Conservation (phyloP, 2,113 vertebrate genomes). For the Meleagris gallopavo region DNA sequence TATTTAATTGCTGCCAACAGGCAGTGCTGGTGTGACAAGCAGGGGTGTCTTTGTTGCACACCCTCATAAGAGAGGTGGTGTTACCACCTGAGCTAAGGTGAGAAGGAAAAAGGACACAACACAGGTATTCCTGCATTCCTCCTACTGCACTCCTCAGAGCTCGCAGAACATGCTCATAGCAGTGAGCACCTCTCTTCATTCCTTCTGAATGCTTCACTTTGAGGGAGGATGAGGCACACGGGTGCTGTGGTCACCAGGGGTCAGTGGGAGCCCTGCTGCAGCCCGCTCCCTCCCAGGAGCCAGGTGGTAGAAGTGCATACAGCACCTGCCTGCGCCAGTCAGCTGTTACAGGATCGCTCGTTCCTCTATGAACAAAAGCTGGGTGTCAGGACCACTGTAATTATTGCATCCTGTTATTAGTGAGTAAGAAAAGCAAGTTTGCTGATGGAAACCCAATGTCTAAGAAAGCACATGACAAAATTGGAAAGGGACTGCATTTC, state of each 20-base stretch:
- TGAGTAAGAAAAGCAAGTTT: neutral
- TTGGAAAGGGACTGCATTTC: neutral
- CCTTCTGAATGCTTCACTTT: fast-evolving
- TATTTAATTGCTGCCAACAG: neutral
- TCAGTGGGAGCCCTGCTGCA: neutral
- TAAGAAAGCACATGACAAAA: neutral
- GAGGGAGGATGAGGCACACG: fast-evolving
- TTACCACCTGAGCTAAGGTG: fast-evolving
- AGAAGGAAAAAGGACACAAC: too few species aligned
- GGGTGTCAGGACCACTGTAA: neutral
- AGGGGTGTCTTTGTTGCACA: fast-evolving
- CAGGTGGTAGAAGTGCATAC: neutral
- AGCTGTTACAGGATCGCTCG: neutral
- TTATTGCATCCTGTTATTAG: neutral
- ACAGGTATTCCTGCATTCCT: too few species aligned
- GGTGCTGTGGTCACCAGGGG: neutral
- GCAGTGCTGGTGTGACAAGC: fast-evolving
- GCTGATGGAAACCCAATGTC: neutral
- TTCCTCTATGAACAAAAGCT: neutral
- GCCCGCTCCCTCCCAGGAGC: neutral
- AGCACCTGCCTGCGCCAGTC: neutral
- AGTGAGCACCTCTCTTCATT: neutral
- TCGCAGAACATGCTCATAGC: fast-evolving
- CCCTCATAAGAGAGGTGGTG: neutral
- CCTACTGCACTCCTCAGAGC: too few species aligned